These are phyloP conservation scores for Mellivora capensis DNA, from an alignment of 2,113 vertebrate genomes.

Conservation along the genomic window DNA sequence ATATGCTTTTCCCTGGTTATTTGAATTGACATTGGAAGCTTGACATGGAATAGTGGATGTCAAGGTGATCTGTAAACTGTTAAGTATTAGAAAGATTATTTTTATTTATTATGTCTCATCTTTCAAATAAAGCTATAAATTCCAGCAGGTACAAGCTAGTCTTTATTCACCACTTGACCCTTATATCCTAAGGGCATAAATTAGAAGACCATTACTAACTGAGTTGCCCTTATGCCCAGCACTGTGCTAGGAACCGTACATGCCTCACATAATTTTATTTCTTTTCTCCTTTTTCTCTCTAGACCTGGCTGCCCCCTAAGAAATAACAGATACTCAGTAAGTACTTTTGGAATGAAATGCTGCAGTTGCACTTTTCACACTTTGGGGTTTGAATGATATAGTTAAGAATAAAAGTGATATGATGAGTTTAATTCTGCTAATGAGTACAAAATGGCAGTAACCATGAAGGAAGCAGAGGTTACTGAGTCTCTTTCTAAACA, in stretches of 20 bases:
- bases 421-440: neutral
- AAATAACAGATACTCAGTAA: constrained; percentile 22
- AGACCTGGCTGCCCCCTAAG: neutral
- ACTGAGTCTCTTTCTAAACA: neutral
- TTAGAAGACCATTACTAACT: neutral
- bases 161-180: neutral
- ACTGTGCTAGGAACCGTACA: neutral
- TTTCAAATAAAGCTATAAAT: constrained; percentile 52
- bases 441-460: constrained; percentile 7
- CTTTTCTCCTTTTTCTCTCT: neutral
- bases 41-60: constrained; percentile 46
- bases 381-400: neutral
- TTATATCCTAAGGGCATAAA: neutral
- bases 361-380: neutral
- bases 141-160: constrained; percentile 1
- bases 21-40: constrained; percentile 27
- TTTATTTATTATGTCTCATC: constrained; percentile 50
- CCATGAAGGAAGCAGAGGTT: neutral
- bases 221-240: neutral
- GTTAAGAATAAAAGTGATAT: neutral
- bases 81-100: constrained; percentile 58
- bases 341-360: neutral
- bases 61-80: constrained; percentile 64
- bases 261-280: constrained; percentile 9
- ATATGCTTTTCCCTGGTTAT: constrained; percentile 13